Evolutionary conservation across 2,113 vertebrate genomes (phyloP).

Genomic region (Cathartes aura): DNA sequence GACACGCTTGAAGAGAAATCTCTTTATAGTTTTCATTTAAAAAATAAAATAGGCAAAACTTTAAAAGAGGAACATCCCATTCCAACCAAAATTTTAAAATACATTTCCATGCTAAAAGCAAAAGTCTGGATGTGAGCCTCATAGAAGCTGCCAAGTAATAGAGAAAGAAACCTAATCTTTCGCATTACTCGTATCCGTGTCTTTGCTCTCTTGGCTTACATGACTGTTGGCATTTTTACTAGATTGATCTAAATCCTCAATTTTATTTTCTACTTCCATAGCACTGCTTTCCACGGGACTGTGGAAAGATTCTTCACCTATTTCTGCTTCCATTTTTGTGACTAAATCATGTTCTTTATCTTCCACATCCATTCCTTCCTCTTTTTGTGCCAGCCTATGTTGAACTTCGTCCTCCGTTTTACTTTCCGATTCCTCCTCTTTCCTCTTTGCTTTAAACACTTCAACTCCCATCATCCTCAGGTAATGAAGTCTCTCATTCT

Average conservation of each 20-base stretch:
- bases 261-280: slow-evolving; percentile 44
- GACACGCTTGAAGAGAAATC: neutral
- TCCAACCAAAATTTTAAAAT: neutral
- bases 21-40: neutral
- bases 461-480: slow-evolving; percentile 96
- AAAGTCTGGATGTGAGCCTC: neutral
- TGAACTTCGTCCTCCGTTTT: neutral
- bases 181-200: neutral
- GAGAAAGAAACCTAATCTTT: slow-evolving; percentile 35
- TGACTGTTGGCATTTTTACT: neutral
- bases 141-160: neutral
- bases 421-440: slow-evolving; percentile 27
- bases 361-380: slow-evolving; percentile 5
- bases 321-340: slow-evolving; percentile 39
- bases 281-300: slow-evolving; percentile 21
- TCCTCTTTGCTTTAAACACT: slow-evolving; percentile 82
- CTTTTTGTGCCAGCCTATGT: neutral
- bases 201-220: slow-evolving; percentile 1
- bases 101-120: neutral
- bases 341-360: neutral
- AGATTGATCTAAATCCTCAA: neutral
- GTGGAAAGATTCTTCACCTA: slow-evolving; percentile 2
- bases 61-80: neutral
- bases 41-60: neutral
- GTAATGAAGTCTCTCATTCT: slow-evolving; percentile 95